Evolutionary conservation across 2,888 invertebrate species (phyloP), one percentile per base, ranked within the genome.

Genomic region (Pecten maximus): DNA sequence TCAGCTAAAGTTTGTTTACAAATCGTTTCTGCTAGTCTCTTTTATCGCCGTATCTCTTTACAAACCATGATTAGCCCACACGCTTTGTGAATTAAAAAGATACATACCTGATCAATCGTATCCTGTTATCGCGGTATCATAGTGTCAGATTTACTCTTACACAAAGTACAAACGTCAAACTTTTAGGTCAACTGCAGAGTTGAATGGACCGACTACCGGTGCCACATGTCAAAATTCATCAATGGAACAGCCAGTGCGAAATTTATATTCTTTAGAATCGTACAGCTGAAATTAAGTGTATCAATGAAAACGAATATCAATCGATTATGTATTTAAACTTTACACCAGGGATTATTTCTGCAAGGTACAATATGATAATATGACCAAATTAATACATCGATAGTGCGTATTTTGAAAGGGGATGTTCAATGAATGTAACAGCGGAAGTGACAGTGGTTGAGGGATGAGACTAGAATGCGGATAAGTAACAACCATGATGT

Each of bases 41-140:
- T n/a, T 60, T 60, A 16, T 74, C 74, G 35, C 28, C 35, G 10
- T 35, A 54, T 54, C 54, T 54, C 54, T 35, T 28, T 74, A 23
- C 23, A 8, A 74, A 10, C 12, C 0, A 23, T 4, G 74, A 74
- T 74, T 23, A 28, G 0, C 2, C 28, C 23, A 44, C 15, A 28
- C 28, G n/a, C 12, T 19, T 0, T 23, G n/a, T 44, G n/a, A 88
- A 39, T 44, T 6, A 1, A 40, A 40, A 1, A 88, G 8, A 40
- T 28, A 88, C 23, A 12, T 40, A 88, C 48, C 88, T 88, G 40
- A 12, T 74, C 35, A 2, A 74, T 74, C 35, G 10, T 12, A 28
- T 74, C 35, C 35, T 35, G 74, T 74, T 74, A 74, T 74, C 74
- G 74, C 28, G 74, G 74, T 74, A 74, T 74, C 74, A 74, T 74